Percentiles rank a stretch among this genome's conserved stretches.
These are phyloP conservation scores for Amphibalanus amphitrite DNA, from an alignment of 1,140 invertebrate genomes.

Conservation along the genomic window DNA sequence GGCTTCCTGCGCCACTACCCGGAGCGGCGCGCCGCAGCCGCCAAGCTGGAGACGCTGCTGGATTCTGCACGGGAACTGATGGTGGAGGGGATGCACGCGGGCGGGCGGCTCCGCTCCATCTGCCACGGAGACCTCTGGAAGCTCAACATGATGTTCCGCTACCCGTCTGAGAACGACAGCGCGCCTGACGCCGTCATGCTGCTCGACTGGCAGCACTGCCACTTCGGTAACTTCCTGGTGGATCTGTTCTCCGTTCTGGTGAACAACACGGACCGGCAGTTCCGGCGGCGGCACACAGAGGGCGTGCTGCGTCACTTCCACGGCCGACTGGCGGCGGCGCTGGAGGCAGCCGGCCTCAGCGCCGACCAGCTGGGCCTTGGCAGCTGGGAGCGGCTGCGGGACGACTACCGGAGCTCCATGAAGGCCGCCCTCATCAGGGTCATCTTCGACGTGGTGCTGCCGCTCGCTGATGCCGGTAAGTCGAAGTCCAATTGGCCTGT, in stretches of 20 bases:
- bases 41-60: not conserved
- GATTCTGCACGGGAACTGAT: not conserved
- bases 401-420: not conserved
- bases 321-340: not conserved
- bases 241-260: slow-evolving; percentile 3
- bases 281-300: not conserved
- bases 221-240: not conserved
- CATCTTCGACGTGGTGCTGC: slow-evolving; percentile 3
- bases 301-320: not conserved
- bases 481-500: too few species aligned
- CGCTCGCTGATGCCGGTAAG: not conserved
- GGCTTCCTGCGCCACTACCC: slow-evolving; percentile 2
- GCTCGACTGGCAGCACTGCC: slow-evolving; percentile 4
- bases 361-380: not conserved
- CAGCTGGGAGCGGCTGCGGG: not conserved
- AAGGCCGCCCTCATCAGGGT: not conserved
- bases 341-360: not conserved
- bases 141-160: slow-evolving; percentile 1
- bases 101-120: not conserved
- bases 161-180: not conserved
- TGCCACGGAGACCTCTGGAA: slow-evolving; percentile 3
- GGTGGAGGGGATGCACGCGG: not conserved
- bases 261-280: not conserved
- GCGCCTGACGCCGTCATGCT: not conserved
- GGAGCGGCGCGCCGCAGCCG: not conserved